Percentiles rank a stretch among this genome's conserved stretches.
These are phyloP conservation scores for Pseudocheirus occidentalis DNA, from an alignment of 2,797 vertebrate species.

Conservation along the genomic window DNA sequence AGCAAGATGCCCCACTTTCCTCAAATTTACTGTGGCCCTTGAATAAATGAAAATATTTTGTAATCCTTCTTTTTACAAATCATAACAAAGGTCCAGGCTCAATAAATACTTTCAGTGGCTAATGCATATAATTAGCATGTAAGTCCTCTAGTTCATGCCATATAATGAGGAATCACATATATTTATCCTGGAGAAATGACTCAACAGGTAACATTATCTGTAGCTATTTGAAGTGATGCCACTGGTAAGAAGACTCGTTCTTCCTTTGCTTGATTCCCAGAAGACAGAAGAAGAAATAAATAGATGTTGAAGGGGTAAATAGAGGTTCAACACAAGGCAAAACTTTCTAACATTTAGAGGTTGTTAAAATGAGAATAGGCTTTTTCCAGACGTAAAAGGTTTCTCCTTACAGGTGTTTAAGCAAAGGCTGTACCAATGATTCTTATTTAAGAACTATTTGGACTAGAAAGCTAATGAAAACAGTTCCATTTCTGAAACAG, in stretches of 20 bases:
- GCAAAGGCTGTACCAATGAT: background rate
- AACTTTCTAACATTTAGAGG: background rate
- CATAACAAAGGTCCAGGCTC: background rate
- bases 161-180: background rate
- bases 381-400: background rate
- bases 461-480: too few species aligned
- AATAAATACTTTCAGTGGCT: background rate
- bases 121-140: background rate
- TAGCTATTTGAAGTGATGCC: background rate
- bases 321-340: background rate
- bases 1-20: background rate
- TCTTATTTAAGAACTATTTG: too few species aligned
- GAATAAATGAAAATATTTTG: background rate
- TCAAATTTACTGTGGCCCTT: background rate
- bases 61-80: background rate
- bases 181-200: too few species aligned
- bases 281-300: background rate
- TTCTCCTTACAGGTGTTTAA: background rate
- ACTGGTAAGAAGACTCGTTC: background rate
- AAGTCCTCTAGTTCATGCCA: background rate
- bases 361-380: background rate
- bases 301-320: background rate
- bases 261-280: background rate
- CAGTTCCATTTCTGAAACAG: too few species aligned
- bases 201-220: background rate